Evolutionary conservation across 2,888 invertebrate genomes (phyloP), one percentile per base, ranked within the genome.

Genomic region (Catocala nupta): DNA sequence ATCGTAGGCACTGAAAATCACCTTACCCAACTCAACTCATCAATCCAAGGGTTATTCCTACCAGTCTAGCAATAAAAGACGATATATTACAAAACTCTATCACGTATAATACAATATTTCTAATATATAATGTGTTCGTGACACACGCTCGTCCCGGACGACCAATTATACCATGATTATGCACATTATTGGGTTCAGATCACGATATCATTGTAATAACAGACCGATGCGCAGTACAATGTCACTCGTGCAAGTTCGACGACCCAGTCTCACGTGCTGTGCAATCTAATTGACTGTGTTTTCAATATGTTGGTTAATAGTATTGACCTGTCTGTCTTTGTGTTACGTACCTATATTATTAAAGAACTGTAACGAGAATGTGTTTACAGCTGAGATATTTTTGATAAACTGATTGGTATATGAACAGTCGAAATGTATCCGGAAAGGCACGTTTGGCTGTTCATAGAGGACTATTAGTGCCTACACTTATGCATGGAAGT

Each of bases 191-290:
- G 58, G 44, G 55, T 44, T 44, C 63, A 39, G 44, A 71, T 75
- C 78, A 80, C 78, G 80, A 80, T 68, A 70, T 65, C 13, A 71
- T 64, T 63, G 69, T 68, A 70, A 77, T 75, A 68, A 70, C 57
- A 59, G 39, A 36, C 25, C n/a, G 12, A 34, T 44, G 48, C 36
- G 48, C 42, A 51, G 9, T 13, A 51, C 13, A 66, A 33, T 67
- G 67, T 70, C 57, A 43, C 42, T 47, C 36, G 56, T 44, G n/a
- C 0, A 10, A 9, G 75, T 62, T 57, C 67, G 44, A 59, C 71
- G 75, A 73, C 65, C 75, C 58, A 0, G 45, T 6, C 6, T 59
- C 55, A 67, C 63, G 63, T 65, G 62, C 42, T 55, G 45, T 59
- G 69, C 56, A 58, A 34, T 56, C 61, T 51, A 64, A 76, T 71